A percentile compares a stretch with the other conserved stretches of the same genome.
Evolutionary conservation across 2,113 vertebrate species (phyloP).

Genomic region (Platichthys stellatus): DNA sequence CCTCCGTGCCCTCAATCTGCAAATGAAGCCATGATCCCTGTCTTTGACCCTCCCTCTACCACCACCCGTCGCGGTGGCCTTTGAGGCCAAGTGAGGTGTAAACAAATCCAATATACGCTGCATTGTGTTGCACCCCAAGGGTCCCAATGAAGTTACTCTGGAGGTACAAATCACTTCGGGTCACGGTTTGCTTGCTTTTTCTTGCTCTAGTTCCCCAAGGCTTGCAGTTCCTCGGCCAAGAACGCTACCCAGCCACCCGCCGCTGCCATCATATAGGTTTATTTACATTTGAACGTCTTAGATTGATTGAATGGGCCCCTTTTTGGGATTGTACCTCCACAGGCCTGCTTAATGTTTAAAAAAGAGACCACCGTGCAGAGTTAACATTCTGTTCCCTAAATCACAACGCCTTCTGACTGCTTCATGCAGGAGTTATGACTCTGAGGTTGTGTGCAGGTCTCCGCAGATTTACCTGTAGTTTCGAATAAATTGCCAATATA

Average conservation of each 20-base stretch:
- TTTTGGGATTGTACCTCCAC: slow-evolving; percentile 58
- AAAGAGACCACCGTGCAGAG: slow-evolving; percentile 65
- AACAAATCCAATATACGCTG: slow-evolving; percentile 82
- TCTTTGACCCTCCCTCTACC: slow-evolving; percentile 69
- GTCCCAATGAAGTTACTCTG: slow-evolving; percentile 72
- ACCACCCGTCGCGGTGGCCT: slow-evolving; percentile 71
- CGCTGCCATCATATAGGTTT: slow-evolving; percentile 65
- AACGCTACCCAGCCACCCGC: slow-evolving; percentile 54
- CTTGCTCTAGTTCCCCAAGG: slow-evolving; percentile 59
- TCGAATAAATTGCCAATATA: not conserved
- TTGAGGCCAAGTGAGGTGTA: slow-evolving; percentile 83
- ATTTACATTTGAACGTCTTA: slow-evolving; percentile 73
- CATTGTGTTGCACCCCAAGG: slow-evolving; percentile 72
- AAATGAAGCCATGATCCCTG: slow-evolving; percentile 74
- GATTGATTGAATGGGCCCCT: slow-evolving; percentile 72
- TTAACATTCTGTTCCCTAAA: slow-evolving; percentile 36
- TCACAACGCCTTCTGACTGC: slow-evolving; percentile 27
- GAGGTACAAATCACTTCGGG: slow-evolving; percentile 75
- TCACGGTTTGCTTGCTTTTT: slow-evolving; percentile 76
- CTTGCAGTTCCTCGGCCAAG: slow-evolving; percentile 25
- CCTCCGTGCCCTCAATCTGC: slow-evolving; percentile 58
- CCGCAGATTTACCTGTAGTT: not conserved
- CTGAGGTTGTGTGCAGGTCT: not conserved
- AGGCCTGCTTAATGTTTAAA: slow-evolving; percentile 73
- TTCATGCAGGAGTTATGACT: slow-evolving; percentile 12